Evolutionary conservation across 2,797 vertebrate species (phyloP).

Genomic region (Eidolon dupreanum): DNA sequence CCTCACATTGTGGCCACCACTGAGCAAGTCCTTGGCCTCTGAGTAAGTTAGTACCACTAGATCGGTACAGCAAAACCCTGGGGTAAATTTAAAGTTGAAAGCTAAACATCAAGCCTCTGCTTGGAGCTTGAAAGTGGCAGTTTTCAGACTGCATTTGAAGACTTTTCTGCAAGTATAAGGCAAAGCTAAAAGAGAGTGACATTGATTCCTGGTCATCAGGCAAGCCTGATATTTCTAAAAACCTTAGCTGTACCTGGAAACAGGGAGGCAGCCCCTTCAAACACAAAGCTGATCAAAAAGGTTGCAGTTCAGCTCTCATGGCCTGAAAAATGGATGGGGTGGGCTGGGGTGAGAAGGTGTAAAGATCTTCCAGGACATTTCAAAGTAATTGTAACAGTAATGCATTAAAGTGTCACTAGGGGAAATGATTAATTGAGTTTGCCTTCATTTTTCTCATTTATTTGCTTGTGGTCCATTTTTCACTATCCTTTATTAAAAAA

Average conservation of each 20-base stretch:
- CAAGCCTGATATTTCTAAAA: neutral
- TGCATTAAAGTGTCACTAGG: slow-evolving; percentile 88
- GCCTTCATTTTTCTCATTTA: slow-evolving; percentile 84
- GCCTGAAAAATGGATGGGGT: slow-evolving; percentile 72
- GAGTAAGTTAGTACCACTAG: slow-evolving; percentile 55
- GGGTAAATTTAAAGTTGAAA: slow-evolving; percentile 50
- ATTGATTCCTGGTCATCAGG: neutral
- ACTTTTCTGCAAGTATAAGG: neutral
- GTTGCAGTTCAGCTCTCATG: slow-evolving; percentile 56
- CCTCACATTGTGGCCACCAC: slow-evolving; percentile 44
- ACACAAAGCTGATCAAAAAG: slow-evolving; percentile 44
- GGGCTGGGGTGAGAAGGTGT: slow-evolving; percentile 57
- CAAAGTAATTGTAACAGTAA: slow-evolving; percentile 89
- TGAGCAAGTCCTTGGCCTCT: slow-evolving; percentile 46
- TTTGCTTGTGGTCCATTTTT: slow-evolving; percentile 79
- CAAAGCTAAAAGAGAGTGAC: neutral
- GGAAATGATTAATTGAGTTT: slow-evolving; percentile 89
- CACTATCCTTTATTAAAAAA: slow-evolving; percentile 57
- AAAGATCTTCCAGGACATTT: slow-evolving; percentile 84
- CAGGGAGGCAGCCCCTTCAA: neutral
- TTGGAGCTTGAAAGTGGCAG: slow-evolving; percentile 19
- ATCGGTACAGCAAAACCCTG: slow-evolving; percentile 50
- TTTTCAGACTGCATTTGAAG: neutral
- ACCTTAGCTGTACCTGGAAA: neutral
- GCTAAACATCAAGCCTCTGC: neutral